Percentiles rank a stretch among this genome's conserved stretches.
Conservation (phyloP, 2,888 invertebrate species). For the Icerya purchasi region DNA sequence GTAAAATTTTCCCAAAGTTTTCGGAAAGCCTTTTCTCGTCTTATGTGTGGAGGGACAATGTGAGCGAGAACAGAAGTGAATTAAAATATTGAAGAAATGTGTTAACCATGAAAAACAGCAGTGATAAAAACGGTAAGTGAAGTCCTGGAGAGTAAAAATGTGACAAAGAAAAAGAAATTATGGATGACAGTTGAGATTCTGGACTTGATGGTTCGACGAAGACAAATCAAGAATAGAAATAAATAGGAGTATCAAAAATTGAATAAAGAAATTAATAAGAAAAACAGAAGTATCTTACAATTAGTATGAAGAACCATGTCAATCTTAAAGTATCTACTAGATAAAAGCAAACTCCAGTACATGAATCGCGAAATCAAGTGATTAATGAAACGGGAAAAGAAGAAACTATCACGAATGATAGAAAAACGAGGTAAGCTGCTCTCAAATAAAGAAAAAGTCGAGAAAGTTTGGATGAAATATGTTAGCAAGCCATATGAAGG, state of each 20-base stretch:
- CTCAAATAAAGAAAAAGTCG: not conserved
- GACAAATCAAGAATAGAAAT: not conserved
- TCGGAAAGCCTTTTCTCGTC: no score
- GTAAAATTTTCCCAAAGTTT: no score
- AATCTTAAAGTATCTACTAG: not conserved
- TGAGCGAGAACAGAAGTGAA: no score
- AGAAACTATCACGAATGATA: not conserved
- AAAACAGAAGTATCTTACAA: not conserved
- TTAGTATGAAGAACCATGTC: conserved; percentile 1
- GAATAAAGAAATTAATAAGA: conserved; percentile 2
- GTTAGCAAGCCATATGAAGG: conserved; percentile 1
- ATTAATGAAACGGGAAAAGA: not conserved
- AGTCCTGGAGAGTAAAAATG: not conserved
- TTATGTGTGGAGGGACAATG: no score
- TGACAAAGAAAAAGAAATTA: not conserved
- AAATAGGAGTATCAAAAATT: not conserved
- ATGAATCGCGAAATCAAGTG: not conserved
- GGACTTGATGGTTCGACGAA: not conserved
- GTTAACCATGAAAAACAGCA: not conserved
- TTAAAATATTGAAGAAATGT: no score
- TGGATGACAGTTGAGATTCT: conserved; percentile 1
- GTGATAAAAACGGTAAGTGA: not conserved
- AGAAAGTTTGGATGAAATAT: not conserved
- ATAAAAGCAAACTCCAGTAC: not conserved
- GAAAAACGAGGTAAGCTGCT: not conserved